Evolutionary conservation across 2,113 vertebrate genomes (phyloP).

Genomic region (Nothocercus julius): DNA sequence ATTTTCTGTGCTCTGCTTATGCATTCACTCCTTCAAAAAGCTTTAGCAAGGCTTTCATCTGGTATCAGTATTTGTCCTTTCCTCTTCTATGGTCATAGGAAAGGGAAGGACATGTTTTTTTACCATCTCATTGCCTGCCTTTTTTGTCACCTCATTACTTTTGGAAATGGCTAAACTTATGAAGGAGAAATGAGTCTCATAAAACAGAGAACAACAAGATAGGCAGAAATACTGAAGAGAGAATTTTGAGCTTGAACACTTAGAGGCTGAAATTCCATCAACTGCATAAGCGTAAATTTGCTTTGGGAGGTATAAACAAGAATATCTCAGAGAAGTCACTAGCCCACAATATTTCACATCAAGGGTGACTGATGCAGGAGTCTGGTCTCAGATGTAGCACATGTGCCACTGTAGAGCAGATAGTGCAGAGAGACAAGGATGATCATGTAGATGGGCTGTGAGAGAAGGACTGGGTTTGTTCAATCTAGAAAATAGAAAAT

Average conservation of each 20-base stretch:
- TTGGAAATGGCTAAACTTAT: neutral
- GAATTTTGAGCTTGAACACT: neutral
- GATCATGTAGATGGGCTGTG: too few species aligned
- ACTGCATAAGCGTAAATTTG: neutral
- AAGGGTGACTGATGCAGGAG: neutral
- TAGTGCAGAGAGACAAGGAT: too few species aligned
- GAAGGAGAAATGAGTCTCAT: neutral
- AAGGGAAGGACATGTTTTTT: neutral
- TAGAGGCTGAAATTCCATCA: neutral
- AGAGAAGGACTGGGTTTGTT: too few species aligned
- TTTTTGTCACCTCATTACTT: neutral
- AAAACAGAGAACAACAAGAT: neutral
- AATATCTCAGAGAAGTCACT: neutral
- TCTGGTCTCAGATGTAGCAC: too few species aligned
- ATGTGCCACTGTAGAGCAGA: too few species aligned
- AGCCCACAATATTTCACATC: neutral
- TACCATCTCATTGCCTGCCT: fast-evolving
- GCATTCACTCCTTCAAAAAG: neutral
- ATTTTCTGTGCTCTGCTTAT: neutral
- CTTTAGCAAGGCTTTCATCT: neutral
- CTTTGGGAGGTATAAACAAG: neutral
- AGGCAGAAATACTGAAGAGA: neutral
- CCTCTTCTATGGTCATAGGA: neutral
- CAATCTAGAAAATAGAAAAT: too few species aligned
- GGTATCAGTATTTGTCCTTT: neutral